Evolutionary conservation across 2,888 invertebrate species (phyloP), one percentile per base, ranked within the genome.

Genomic region (Leptarthrus brevirostris): DNA sequence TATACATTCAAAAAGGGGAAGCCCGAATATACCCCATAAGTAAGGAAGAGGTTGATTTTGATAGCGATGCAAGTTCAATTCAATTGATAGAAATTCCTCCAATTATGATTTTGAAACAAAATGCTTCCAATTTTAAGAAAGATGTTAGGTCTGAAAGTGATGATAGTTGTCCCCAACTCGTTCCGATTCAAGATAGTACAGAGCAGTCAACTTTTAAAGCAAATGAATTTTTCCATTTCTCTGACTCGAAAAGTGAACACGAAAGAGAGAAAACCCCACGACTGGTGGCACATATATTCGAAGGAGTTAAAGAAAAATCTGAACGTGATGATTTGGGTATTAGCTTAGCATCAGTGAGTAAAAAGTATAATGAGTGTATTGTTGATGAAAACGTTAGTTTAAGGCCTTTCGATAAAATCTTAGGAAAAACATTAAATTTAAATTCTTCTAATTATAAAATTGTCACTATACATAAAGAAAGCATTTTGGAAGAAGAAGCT

Each of bases 11-110:
- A 20, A 77, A 70, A 74, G 81, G 81, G 78, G 73, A 76, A 14
- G 82, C 81, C 0, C 75, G 74, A 12, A 80, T 79, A 16, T 79
- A 79, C 14, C 77, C 80, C 12, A 20, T 81, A n/a, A 72, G 75
- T 14, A 61, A 76, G 0, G 71, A 76, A 18, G 76, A 79, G 22
- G 64, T 80, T 1, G 12, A 61, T 3, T 80, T 81, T 53, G 77
- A 79, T 24, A 80, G 79, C 36, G 80, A 81, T 44, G 76, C 73
- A 8, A 77, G 79, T 24, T 75, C 77, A 0, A 49, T 78, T 1
- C 81, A 81, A 77, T 76, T 82, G 70, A 75, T 81, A 26, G 82
- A 81, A 76, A 56, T 81, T 5, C 74, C 69, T 3, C 3, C 20
- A 4, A 40, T 36, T 1, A 26, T 74, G 10, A 16, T n/a, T 10